phyloP scores from a whole-genome alignment of 2,113 vertebrate species.

The Elachura formosa region DNA sequence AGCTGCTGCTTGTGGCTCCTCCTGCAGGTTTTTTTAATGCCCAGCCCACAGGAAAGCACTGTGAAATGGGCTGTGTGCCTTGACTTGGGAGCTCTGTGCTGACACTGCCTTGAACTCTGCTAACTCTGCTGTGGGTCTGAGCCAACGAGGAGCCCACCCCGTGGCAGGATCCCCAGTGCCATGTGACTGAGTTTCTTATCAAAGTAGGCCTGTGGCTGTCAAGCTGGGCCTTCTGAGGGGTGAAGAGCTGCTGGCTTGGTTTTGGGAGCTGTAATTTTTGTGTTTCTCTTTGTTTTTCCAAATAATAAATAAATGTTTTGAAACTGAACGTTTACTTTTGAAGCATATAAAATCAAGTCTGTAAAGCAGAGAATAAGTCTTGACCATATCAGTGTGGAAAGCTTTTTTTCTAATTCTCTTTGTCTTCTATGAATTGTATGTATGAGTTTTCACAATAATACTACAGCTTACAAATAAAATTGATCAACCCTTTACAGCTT shows the following conservation, averaged over 20 bases:
- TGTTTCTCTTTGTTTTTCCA: background rate
- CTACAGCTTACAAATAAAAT: background rate
- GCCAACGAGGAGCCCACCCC: rapidly evolving
- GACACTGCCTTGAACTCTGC: background rate
- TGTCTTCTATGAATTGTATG: background rate
- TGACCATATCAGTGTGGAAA: background rate
- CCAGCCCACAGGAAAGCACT: background rate
- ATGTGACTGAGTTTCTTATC: background rate
- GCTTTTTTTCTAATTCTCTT: background rate
- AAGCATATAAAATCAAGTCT: background rate
- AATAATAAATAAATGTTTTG: background rate
- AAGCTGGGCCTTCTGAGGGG: background rate
- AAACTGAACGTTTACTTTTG: background rate
- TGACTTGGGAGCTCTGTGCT: background rate
- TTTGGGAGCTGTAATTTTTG: background rate
- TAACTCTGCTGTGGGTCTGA: background rate
- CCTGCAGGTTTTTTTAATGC: background rate
- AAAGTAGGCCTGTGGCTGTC: background rate
- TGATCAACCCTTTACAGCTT: background rate
- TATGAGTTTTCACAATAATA: background rate
- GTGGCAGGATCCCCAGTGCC: rapidly evolving
- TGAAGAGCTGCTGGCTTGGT: background rate
- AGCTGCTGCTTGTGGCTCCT: background rate
- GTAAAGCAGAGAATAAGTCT: background rate
- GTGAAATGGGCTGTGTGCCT: rapidly evolving